These are phyloP conservation scores for Agraylea sexmaculata DNA, from an alignment of 1,140 invertebrate species.

Conservation along the genomic window DNA sequence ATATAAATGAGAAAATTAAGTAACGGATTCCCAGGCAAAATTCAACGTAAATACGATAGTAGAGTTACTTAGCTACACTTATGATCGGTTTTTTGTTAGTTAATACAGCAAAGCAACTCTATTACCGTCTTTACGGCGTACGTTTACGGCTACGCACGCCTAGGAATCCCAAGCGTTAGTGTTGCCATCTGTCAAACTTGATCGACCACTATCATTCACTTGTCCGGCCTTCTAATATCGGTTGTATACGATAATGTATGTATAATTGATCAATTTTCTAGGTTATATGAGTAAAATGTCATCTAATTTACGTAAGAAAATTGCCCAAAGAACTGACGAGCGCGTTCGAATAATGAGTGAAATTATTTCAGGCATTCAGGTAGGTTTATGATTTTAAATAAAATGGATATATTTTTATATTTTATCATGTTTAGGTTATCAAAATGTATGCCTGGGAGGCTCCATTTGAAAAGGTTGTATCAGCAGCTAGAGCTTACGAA, in stretches of 20 bases:
- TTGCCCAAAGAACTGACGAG: slow-evolving; percentile 54
- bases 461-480: slow-evolving; percentile 46
- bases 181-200: slow-evolving; percentile 3
- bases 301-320: slow-evolving; percentile 38
- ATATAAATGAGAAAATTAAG: background rate
- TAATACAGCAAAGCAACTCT: too few relatives aligned
- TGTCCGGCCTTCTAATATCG: background rate
- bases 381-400: slow-evolving; percentile 45
- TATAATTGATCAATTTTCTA: slow-evolving; percentile 24
- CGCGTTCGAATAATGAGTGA: slow-evolving; percentile 72
- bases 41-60: too few relatives aligned
- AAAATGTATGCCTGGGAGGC: slow-evolving; percentile 69
- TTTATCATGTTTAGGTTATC: slow-evolving; percentile 48
- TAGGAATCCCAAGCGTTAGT: slow-evolving; percentile 1
- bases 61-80: too few relatives aligned
- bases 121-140: too few relatives aligned
- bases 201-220: background rate
- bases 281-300: slow-evolving; percentile 40
- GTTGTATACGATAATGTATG: slow-evolving; percentile 3
- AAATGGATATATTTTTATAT: slow-evolving; percentile 18
- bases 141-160: background rate
- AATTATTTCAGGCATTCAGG: slow-evolving; percentile 55
- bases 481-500: slow-evolving; percentile 31
- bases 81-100: too few relatives aligned
- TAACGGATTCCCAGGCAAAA: background rate